Base-by-base conservation (phyloP, 2,797 vertebrate species). In the Syngnathus acus region DNA sequence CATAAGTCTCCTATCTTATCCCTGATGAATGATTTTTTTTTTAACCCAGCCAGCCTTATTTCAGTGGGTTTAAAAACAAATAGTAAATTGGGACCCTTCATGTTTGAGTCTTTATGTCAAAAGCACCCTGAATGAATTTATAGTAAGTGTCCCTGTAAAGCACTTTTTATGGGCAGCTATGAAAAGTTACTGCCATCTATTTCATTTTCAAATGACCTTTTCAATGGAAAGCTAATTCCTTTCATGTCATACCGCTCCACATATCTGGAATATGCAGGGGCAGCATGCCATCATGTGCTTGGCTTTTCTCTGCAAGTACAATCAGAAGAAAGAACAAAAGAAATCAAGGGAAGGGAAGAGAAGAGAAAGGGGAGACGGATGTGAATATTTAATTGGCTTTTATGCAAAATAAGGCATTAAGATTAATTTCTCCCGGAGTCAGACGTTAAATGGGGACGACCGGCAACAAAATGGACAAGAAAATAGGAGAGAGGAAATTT, bases 301-400 rank as follows among this genome's bases (percentile, higher is more conserved):
- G 63, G 47, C 43, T 57, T 4, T 66, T 62, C 60, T 21, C 45
- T 45, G 39, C n/a, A 62, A 23, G n/a, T 23, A 6, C 39, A 43
- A 26, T 23, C 45, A 23, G 16, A 26, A 45, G 43, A 26, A 42
- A 42, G 59, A 61, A 61, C 58, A 61, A 21, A 61, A 42, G 5
- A 39, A 59, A 39, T 4, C 58, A n/a, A 61, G 69, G 42, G 42
- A 13, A 9, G n/a, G 11, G n/a, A 74, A 37, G 43, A 23, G 14
- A 11, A 13, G 13, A 73, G 32, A 42, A 57, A 47, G 58, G 43
- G 21, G 66, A 39, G 37, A 68, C 6, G 73, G 39, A 13, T 39
- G 60, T 82, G 78, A 79, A 78, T 84, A 84, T 87, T 86, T 84
- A 81, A 88, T 83, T 81, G 69, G 64, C 40, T 77, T 74, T 81